phyloP scores from a whole-genome alignment of 2,797 vertebrate species.

The Centroberyx gerrardi region DNA sequence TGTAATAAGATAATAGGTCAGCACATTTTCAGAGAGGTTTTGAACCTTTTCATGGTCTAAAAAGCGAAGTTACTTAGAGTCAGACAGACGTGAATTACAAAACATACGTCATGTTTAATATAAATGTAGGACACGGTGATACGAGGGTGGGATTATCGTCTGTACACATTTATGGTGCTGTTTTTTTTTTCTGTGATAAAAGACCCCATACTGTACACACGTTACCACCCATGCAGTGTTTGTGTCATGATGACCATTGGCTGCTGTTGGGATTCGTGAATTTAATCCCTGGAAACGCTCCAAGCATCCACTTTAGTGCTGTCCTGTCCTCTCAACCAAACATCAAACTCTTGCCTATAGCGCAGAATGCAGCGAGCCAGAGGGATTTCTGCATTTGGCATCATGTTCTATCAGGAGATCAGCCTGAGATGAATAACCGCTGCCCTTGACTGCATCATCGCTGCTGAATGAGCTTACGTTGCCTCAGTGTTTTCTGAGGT shows the following conservation, averaged over 20 bases:
- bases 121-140: conserved; percentile 26
- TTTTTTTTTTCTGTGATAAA: conserved; percentile 33
- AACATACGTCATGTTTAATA: conserved; percentile 56
- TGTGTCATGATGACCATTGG: conserved; percentile 75
- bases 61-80: background rate
- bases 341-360: conserved; percentile 76
- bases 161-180: conserved; percentile 53
- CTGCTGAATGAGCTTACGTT: conserved; percentile 55
- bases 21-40: too few species aligned
- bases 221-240: conserved; percentile 73
- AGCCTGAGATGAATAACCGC: conserved; percentile 75
- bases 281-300: conserved; percentile 83
- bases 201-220: conserved; percentile 57
- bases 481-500: conserved; percentile 61
- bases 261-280: conserved; percentile 76
- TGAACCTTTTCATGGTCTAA: too few species aligned
- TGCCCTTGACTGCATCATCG: conserved; percentile 77
- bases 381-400: conserved; percentile 77
- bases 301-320: conserved; percentile 82
- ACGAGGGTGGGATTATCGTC: conserved; percentile 44
- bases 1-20: background rate
- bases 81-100: conserved; percentile 20
- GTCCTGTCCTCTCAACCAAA: conserved; percentile 80
- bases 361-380: conserved; percentile 68
- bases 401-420: conserved; percentile 77